A percentile compares a stretch with the other conserved stretches of the same genome.
Evolutionary conservation across 2,113 vertebrate genomes (phyloP).

Genomic region (Ranitomeya imitator): DNA sequence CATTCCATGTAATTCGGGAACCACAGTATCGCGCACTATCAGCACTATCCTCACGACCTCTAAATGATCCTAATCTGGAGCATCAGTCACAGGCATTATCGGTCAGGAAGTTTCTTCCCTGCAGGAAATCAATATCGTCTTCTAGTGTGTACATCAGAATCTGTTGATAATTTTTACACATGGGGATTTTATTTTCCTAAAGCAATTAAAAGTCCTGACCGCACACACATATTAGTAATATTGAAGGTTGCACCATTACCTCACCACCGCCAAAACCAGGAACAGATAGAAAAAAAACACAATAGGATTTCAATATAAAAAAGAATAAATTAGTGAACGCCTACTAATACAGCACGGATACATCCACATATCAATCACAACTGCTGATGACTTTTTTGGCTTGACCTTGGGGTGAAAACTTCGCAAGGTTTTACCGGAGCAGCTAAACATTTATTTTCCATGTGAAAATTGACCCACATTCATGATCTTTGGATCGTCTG

Average conservation of each 20-base stretch:
- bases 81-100: constrained; percentile 12
- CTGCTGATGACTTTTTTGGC: no score
- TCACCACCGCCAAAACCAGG: neutral
- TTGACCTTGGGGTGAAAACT: no score
- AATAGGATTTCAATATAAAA: neutral
- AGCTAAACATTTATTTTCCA: no score
- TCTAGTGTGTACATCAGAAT: neutral
- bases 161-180: neutral
- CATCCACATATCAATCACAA: no score
- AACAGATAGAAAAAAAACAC: neutral
- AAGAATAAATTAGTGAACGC: neutral
- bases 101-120: neutral
- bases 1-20: neutral
- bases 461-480: no score
- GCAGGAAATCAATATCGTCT: neutral
- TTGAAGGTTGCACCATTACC: neutral
- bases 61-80: constrained; percentile 10
- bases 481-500: no score
- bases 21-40: neutral
- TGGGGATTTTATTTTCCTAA: neutral
- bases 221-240: neutral
- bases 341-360: neutral
- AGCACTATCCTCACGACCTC: neutral
- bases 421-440: no score
- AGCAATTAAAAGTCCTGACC: neutral